Conservation (phyloP, 64 coral and sea anemone genomes). For the Stichodactyla helianthus region DNA sequence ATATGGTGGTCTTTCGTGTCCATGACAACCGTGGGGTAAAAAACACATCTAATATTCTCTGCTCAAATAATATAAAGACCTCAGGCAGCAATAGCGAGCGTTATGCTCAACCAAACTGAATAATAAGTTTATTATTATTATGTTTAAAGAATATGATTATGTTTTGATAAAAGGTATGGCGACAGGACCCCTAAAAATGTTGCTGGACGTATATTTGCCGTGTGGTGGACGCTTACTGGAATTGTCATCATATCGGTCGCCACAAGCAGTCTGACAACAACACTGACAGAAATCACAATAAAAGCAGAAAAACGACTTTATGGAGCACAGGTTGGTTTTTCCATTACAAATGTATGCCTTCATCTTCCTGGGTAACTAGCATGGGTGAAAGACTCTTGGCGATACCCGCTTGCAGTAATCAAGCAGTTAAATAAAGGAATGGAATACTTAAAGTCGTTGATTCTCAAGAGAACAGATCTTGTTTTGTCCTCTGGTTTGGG, state of each 20-base stretch:
- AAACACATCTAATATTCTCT: neutral
- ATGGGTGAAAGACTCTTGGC: no score
- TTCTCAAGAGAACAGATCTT: no score
- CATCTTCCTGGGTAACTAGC: no score
- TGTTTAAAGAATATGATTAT: no score
- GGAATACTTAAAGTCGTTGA: no score
- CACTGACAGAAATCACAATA: conserved; percentile 34
- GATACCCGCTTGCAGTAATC: no score
- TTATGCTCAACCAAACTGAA: no score
- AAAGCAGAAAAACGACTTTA: conserved; percentile 20
- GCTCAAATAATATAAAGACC: neutral
- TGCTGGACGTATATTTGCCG: conserved; percentile 50
- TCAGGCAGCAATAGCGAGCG: no score
- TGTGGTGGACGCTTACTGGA: conserved; percentile 49
- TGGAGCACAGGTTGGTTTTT: conserved; percentile 27
- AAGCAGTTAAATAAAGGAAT: no score
- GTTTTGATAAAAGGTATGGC: conserved; percentile 28
- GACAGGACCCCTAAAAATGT: conserved; percentile 36
- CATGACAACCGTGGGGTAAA: conserved; percentile 57
- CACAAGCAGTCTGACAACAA: conserved; percentile 46
- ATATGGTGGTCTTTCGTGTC: conserved; percentile 54
- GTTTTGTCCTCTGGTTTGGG: neutral
- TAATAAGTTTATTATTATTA: no score
- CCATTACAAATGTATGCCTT: no score
- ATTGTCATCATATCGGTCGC: conserved; percentile 44